Conservation (phyloP, 2,797 vertebrate species). For the Oreochromis mossambicus region DNA sequence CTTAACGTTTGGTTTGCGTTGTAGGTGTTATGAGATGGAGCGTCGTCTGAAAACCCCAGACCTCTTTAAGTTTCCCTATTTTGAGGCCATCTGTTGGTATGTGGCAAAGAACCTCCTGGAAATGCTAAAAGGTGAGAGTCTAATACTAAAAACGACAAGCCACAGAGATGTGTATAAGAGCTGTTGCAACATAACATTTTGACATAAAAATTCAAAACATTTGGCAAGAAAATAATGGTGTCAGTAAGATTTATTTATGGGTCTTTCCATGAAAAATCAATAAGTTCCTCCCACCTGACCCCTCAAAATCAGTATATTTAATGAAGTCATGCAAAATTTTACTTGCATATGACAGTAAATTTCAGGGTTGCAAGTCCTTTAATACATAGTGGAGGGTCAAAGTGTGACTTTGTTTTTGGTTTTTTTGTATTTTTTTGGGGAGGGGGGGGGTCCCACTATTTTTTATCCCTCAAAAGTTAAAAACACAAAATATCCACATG, state of each 20-base stretch:
- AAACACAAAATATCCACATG: neutral
- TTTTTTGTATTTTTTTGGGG: neutral
- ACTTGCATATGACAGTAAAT: neutral
- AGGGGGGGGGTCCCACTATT: neutral
- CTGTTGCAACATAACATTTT: neutral
- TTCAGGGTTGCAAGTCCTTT: neutral
- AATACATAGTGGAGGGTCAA: neutral
- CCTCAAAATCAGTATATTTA: neutral
- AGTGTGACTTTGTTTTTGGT: neutral
- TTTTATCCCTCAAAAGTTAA: neutral
- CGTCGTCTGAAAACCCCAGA: constrained; percentile 97
- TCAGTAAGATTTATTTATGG: neutral
- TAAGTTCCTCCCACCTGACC: neutral
- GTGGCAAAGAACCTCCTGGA: constrained; percentile 98
- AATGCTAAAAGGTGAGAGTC: constrained; percentile 88
- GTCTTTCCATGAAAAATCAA: neutral
- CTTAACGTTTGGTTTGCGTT: neutral
- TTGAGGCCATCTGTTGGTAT: constrained; percentile 99
- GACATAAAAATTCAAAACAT: neutral
- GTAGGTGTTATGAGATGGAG: constrained; percentile 99
- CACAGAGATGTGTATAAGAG: neutral
- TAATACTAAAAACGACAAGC: neutral
- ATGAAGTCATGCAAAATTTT: neutral
- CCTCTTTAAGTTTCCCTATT: constrained; percentile 99
- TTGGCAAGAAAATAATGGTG: neutral